Base-by-base conservation (phyloP, 1,140 invertebrate genomes). In the Drosophila sucinea region DNA sequence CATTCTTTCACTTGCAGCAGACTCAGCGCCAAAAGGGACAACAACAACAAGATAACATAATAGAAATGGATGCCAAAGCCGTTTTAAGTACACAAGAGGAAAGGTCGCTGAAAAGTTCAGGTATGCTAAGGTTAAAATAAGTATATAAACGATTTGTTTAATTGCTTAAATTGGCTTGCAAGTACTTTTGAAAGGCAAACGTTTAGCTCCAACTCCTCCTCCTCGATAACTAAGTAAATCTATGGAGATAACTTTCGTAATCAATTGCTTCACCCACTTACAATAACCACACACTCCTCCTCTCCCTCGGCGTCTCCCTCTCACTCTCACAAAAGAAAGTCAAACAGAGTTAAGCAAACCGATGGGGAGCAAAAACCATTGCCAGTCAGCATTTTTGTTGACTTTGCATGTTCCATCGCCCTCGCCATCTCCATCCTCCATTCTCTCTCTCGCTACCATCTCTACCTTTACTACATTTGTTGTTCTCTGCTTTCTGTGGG, bases 21-120 rank as follows among this genome's bases (percentile, higher is more conserved):
- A 27, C 25, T 60, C 75, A 60, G 55, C 41, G 57, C 62, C 75
- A 68, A 79, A 11, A 23, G 30, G 30, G 29, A 29, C 5, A 61
- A 30, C 3, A 23, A 77, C 17, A 60, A 77, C 54, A 68, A 73
- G 66, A 66, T 38, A 35, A 8, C 33, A 35, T 35, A 35, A 35
- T 65, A 80, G 67, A 67, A 17, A 87, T 87, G 84, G 84, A 87
- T 60, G 65, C 80, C 17, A 87, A 87, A 84, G 70, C 80, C 66
- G 82, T 85, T 69, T 84, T 87, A 84, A 89, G 77, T 73, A 61
- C 80, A 47, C 84, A 80, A 61, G 84, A 87, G 77, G 84, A 87
- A 67, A 82, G 84, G 81, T 75, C 80, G 54, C 67, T 84, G 33
- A 87, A 87, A 84, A 82, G 84, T 78, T 89, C 84, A 89, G 84